A percentile compares a stretch with the other conserved stretches of the same genome.
Evolutionary conservation across 1,140 invertebrate genomes (phyloP).

Genomic region (Papilio glaucus): DNA sequence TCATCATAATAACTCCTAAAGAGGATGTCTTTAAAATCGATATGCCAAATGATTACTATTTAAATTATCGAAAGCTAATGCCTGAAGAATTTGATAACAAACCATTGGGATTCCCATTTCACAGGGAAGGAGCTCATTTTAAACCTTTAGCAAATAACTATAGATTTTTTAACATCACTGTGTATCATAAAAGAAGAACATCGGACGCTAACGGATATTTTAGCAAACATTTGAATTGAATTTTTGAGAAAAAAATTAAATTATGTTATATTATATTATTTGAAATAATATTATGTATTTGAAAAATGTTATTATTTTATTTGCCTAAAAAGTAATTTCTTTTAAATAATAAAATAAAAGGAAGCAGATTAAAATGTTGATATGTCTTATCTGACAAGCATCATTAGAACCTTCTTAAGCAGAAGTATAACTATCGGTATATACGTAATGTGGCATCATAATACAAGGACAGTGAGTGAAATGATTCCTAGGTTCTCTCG

Average conservation of each 20-base stretch:
- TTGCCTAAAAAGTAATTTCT: too few species aligned
- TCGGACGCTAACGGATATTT: constrained; percentile 56
- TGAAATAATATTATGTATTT: neutral
- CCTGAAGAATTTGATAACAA: constrained; percentile 51
- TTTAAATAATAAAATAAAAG: too few species aligned
- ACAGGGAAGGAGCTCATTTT: constrained; percentile 52
- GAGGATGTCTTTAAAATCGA: constrained; percentile 45
- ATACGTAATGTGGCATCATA: too few species aligned
- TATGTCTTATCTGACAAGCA: too few species aligned
- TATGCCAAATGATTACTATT: constrained; percentile 29
- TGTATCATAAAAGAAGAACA: constrained; percentile 62
- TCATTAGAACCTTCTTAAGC: too few species aligned
- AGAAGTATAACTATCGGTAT: too few species aligned
- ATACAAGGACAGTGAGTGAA: too few species aligned
- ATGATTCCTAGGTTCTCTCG: too few species aligned
- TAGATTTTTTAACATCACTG: constrained; percentile 67
- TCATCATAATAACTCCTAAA: constrained; percentile 59
- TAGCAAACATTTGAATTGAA: constrained; percentile 62
- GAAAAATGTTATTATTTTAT: neutral
- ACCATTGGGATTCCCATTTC: constrained; percentile 73
- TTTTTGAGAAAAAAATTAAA: neutral
- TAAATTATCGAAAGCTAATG: constrained; percentile 43
- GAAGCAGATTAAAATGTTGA: too few species aligned
- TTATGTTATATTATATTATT: neutral
- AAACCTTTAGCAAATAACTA: constrained; percentile 59